phyloP scores from a whole-genome alignment of 1,140 invertebrate genomes.

The Apis mellifera region Amel_HAv3.1 CM009946.2:6110501-6111000 shows the following conservation, averaged over 20 bases:
- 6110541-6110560: not conserved
- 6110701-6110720: not conserved
- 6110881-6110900: no score
- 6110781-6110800: not conserved
- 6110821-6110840: not conserved
- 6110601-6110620: not conserved
- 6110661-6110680: constrained; percentile 4
- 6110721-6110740: not conserved
- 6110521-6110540: not conserved
- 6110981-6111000: no score
- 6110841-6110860: no score
- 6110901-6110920: no score
- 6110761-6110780: not conserved
- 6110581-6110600: not conserved
- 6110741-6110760: not conserved
- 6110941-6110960: no score
- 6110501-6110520: not conserved
- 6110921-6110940: no score
- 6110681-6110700: not conserved
- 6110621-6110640: not conserved
- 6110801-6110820: not conserved
- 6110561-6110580: not conserved
- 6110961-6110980: no score
- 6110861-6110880: no score
- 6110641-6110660: constrained; percentile 3